Evolutionary conservation across 2,113 vertebrate genomes (phyloP).

Genomic region (Cettia cetti): DNA sequence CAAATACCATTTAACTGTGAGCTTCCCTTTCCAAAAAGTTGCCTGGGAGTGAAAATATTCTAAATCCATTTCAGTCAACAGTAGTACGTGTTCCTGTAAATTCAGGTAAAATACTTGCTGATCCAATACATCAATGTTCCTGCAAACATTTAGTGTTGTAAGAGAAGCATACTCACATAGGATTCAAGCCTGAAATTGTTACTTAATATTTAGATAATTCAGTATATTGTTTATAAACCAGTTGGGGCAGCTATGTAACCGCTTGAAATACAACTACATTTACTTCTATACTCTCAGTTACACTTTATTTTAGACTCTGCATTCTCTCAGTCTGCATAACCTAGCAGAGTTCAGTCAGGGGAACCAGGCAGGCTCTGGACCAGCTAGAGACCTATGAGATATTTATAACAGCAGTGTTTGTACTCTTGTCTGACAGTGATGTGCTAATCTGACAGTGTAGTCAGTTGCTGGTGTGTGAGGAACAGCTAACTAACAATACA

Average conservation of each 20-base stretch:
- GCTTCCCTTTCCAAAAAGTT: not conserved
- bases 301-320: not conserved
- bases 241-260: not conserved
- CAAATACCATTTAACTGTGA: not conserved
- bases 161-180: not conserved
- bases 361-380: not conserved
- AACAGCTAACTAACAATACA: slow-evolving; percentile 80
- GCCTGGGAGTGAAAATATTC: not conserved
- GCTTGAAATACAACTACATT: not conserved
- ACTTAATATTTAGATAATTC: not conserved
- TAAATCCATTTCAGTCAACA: not conserved
- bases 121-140: not conserved
- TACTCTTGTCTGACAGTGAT: not conserved
- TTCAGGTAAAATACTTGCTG: not conserved
- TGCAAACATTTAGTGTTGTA: not conserved
- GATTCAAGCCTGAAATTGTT: not conserved
- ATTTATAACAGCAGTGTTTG: not conserved
- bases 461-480: slow-evolving; percentile 63
- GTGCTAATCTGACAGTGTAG: slow-evolving; percentile 65
- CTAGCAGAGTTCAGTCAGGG: not conserved
- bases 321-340: not conserved
- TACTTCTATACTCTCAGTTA: not conserved
- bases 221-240: not conserved
- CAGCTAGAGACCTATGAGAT: not conserved
- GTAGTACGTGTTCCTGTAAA: not conserved